These are phyloP conservation scores for Eupelmus urozonus DNA, from an alignment of 2,888 invertebrate genomes.

Conservation along the genomic window DNA sequence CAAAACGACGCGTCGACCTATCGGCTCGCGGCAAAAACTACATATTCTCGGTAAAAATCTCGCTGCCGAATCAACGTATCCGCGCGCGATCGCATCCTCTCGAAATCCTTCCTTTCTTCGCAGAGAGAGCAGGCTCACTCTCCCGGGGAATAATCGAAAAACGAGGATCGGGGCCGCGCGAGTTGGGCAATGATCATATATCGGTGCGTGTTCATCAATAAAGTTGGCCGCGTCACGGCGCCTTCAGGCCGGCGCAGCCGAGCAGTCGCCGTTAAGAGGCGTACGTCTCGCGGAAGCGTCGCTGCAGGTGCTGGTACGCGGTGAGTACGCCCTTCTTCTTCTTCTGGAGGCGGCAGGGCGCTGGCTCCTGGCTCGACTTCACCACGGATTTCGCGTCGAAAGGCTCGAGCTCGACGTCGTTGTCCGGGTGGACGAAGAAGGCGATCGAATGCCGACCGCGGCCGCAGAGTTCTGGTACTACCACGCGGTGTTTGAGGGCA, in stretches of 20 bases:
- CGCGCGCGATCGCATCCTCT: too few relatives aligned
- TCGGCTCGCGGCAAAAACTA: too few relatives aligned
- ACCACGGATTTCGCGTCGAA: conserved; percentile 77
- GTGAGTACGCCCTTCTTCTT: conserved; percentile 82
- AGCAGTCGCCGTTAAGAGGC: conserved; percentile 70
- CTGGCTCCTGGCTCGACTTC: conserved; percentile 69
- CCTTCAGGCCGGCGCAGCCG: background rate
- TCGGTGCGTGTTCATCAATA: too few relatives aligned
- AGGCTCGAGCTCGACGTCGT: conserved; percentile 79
- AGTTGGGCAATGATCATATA: too few relatives aligned
- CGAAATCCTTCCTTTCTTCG: too few relatives aligned
- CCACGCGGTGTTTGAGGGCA: conserved; percentile 86
- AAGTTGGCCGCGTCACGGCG: too few relatives aligned
- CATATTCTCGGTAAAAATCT: too few relatives aligned
- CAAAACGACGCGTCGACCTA: too few relatives aligned
- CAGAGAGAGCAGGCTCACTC: too few relatives aligned
- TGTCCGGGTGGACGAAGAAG: conserved; percentile 87
- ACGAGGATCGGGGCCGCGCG: too few relatives aligned
- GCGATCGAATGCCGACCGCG: conserved; percentile 87
- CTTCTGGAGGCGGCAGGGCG: conserved; percentile 77
- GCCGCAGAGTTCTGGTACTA: conserved; percentile 83
- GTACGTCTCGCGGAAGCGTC: conserved; percentile 85
- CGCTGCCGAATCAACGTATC: too few relatives aligned
- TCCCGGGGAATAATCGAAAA: too few relatives aligned
- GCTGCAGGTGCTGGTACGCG: conserved; percentile 85